Base-by-base conservation (phyloP, 2,113 vertebrate genomes). In the Lamprotornis superbus region DNA sequence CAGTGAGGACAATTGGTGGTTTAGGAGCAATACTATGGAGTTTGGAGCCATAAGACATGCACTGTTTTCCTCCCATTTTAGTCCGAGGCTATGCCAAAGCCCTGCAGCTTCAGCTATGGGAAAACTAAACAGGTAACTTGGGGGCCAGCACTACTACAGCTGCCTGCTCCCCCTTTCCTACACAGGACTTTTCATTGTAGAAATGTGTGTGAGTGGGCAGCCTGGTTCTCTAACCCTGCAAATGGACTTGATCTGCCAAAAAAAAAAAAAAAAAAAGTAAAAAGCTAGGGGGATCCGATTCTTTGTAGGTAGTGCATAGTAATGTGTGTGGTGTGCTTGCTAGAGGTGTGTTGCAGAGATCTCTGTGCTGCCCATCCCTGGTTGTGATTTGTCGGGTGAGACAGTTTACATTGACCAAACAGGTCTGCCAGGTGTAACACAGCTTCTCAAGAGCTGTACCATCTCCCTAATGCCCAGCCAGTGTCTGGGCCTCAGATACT, bases 61-160 rank as follows among this genome's bases (percentile, higher is more conserved):
- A 84, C 93, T 88, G 88, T 76, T 93, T 78, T 78, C 83, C 77
- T 96, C 86, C 90, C 19, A 0, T 64, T 90, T 71, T 56, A 83
- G 60, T 64, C 88, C 4, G 0, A 82, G 77, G 86, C 85, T 78
- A 50, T 46, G 92, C 94, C 89, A 95, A 95, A 97, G 60, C 76
- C 89, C 86, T 89, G 83, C 86, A 92, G 90, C 91, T 81, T 92
- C 86, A 96, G 83, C 83, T 84, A 56, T 6, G 71, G 88, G 63
- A 83, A 95, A 90, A 77, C 63, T 68, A 67, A 93, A 64, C 95
- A 89, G 80, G 83, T 68, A 68, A 83, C 28, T 12, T 31, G 44
- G 83, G 90, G 71, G 57, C 44, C 82, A 95, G 87, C 87, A 83
- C 70, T 76, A 17, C 22, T 81, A 4, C 6, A 70, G 89, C 88